phyloP scores from a whole-genome alignment of 2,797 vertebrate genomes.

The Pyrocephalus nanus region DNA sequence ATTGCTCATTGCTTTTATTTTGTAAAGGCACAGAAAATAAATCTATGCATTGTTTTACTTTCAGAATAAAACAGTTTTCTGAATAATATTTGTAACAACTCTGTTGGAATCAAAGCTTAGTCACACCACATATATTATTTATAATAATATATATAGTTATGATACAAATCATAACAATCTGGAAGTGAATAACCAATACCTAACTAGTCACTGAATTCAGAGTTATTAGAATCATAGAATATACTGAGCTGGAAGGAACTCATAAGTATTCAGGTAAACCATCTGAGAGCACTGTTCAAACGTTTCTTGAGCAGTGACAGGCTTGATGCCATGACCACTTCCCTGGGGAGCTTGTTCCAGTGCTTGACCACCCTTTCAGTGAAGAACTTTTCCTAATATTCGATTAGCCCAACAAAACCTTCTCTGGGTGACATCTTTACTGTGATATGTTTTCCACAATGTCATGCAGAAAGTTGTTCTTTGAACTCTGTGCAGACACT shows the following conservation, averaged over 20 bases:
- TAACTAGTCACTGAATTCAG: neutral
- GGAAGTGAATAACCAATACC: neutral
- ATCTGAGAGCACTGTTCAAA: neutral
- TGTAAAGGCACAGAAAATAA: constrained; percentile 1
- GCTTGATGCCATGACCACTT: neutral
- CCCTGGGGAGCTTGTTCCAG: neutral
- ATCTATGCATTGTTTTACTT: neutral
- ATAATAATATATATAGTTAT: too few species aligned
- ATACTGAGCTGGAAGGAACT: neutral
- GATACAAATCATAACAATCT: neutral
- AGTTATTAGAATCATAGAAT: neutral
- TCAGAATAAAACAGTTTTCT: neutral
- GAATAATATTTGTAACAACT: neutral
- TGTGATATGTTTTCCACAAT: neutral
- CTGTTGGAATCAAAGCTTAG: neutral
- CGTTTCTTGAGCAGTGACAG: neutral
- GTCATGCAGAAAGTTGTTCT: neutral
- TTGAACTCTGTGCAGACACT: neutral
- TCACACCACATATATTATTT: neutral
- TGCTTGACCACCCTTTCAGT: neutral
- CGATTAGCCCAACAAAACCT: neutral
- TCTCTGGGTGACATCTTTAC: neutral
- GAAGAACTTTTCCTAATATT: neutral
- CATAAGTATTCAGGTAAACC: neutral
- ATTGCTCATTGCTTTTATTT: neutral